Evolutionary conservation across 1,140 invertebrate species (phyloP).

Genomic region (Pinna nobilis): DNA sequence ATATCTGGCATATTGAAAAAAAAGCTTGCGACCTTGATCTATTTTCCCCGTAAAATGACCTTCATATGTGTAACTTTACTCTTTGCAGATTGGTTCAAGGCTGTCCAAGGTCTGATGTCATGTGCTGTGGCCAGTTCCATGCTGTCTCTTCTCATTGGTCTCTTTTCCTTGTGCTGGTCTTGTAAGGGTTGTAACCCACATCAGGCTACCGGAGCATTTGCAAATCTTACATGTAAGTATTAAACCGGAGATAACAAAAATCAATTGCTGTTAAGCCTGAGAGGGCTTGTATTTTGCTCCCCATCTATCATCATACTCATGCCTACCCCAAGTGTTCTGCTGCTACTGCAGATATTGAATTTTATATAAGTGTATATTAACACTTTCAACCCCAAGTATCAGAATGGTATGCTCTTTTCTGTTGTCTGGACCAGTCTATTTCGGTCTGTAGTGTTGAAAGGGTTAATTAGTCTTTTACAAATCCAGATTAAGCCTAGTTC

Average conservation of each 20-base stretch:
- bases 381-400: too few relatives aligned
- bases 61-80: slow-evolving; percentile 1
- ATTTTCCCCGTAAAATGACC: too few relatives aligned
- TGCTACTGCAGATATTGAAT: neutral
- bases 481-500: too few relatives aligned
- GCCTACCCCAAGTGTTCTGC: neutral
- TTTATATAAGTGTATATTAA: too few relatives aligned
- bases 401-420: too few relatives aligned
- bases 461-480: too few relatives aligned
- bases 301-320: neutral
- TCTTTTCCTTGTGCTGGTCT: slow-evolving; percentile 67
- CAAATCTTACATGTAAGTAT: slow-evolving; percentile 69
- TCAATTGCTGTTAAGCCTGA: neutral
- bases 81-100: slow-evolving; percentile 70
- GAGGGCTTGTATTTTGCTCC: neutral
- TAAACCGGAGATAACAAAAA: neutral
- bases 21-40: too few relatives aligned
- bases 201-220: slow-evolving; percentile 65
- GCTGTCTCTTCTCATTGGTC: slow-evolving; percentile 63
- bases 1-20: too few relatives aligned
- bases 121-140: slow-evolving; percentile 64
- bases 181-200: slow-evolving; percentile 68
- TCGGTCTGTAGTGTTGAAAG: too few relatives aligned
- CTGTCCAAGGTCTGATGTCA: slow-evolving; percentile 68
- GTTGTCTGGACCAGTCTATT: too few relatives aligned